Base-by-base conservation (phyloP, 2,888 invertebrate species). In the Junonia oenone region DNA sequence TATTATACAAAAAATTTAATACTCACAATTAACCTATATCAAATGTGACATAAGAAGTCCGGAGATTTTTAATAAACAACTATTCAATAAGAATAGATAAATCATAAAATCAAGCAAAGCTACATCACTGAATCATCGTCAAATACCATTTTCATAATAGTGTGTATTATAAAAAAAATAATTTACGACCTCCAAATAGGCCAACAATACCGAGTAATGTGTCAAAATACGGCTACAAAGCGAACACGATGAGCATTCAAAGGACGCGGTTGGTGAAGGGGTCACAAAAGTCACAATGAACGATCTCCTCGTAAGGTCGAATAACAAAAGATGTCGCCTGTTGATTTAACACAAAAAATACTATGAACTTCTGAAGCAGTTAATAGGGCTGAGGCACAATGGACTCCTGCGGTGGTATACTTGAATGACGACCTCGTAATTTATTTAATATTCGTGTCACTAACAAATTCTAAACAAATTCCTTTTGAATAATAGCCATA, bases 321-420 rank as follows among this genome's bases (percentile, higher is more conserved):
- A 26, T 51, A 54, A 68, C 69, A 69, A 69, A 62, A 65, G 63
- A 56, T 68, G 66, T 68, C 65, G 15, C 61, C 59, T 63, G 61
- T 61, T 67, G 66, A 72, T 68, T 70, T 66, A 66, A 55, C 66
- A 73, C 69, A 81, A 82, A 84, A 83, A 83, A 83, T 63, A 70
- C 78, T 83, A 89, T 88, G 84, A 87, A 89, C 89, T 89, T 84
- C 89, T 87, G 88, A 76, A 82, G 79, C 84, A 89, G 88, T 89
- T 88, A 84, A 87, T 88, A 86, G 77, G 77, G 69, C 65, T 60
- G 47, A 45, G 31, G 59, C 64, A 89, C 78, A 87, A 87, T 72
- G 61, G 69, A 61, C 64, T 73, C 63, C 78, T 73, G 75, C 73
- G 77, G 78, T 79, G 81, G 76, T 67, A 72, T 64, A 65, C 64